Evolutionary conservation across 2,888 invertebrate genomes (phyloP), one percentile per base, ranked within the genome.

Genomic region (Cosmopolites sordidus): DNA sequence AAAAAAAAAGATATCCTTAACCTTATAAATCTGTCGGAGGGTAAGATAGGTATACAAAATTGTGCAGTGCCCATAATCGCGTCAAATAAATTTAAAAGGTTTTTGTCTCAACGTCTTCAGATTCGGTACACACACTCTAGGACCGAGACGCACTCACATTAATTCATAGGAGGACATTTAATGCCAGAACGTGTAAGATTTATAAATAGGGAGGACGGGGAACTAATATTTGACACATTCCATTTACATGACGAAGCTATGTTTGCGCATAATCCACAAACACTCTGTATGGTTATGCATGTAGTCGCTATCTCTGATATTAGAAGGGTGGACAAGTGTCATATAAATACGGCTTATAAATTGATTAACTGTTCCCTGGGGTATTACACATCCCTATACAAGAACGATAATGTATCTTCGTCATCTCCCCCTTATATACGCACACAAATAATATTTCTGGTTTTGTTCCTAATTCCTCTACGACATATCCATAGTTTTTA

Each of bases 181-280:
- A 54, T 33, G 49, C 50, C 51, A 49, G 44, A 54, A 54, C 37
- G 27, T 45, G 18, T 3, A 49, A 50, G 43, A 47, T 54, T 51
- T 54, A 54, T 50, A 43, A 54, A 47, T 46, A 54, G 27, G 16
- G 29, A 38, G 54, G 45, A 45, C 22, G 39, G 17, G 30, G 42
- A 33, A 51, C 54, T 46, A 54, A 54, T 51, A 51, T 54, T 54
- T 51, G 51, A 39, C 54, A 46, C 46, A 46, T 54, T 47, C 54
- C 41, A 41, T 54, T 44, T 54, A 49, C 49, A 54, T 30, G 43
- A 18, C 17, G 30, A 41, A 44, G 46, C 41, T 50, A 54, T 54
- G 54, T 54, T 54, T 40, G 18, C 50, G 54, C 54, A 54, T 54
- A 54, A 54, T 54, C 50, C 43, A 12, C 42, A 17, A 27, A 49